Evolutionary conservation across 2,888 invertebrate genomes (phyloP).

Genomic region (Quadroppia sp.): DNA sequence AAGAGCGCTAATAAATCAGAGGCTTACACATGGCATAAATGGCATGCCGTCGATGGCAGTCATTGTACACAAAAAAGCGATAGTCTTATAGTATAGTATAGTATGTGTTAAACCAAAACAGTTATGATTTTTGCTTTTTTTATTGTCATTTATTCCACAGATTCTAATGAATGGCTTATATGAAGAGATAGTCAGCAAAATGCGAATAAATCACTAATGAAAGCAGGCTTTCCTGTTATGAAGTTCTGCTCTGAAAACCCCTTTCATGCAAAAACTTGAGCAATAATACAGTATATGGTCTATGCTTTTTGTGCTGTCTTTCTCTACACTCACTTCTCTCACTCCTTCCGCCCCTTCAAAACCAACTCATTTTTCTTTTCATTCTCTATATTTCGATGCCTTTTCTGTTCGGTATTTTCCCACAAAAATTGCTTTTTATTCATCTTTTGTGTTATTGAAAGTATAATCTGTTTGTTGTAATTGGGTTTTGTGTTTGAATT

Average conservation of each 20-base stretch:
- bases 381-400: neutral
- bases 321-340: conserved; percentile 16
- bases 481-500: conserved; percentile 17
- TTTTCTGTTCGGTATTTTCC: conserved; percentile 8
- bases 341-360: conserved; percentile 34
- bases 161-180: conserved; percentile 21
- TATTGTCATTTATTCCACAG: conserved; percentile 15
- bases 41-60: conserved; percentile 22
- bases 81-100: neutral
- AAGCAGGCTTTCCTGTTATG: conserved; percentile 32
- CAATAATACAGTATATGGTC: neutral
- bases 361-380: conserved; percentile 21
- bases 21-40: neutral
- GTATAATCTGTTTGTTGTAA: conserved; percentile 25
- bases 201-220: conserved; percentile 29
- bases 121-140: conserved; percentile 23
- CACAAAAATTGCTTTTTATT: conserved; percentile 16
- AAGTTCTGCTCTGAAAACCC: conserved; percentile 34
- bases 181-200: conserved; percentile 31
- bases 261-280: neutral
- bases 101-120: conserved; percentile 20
- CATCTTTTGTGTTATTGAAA: conserved; percentile 25
- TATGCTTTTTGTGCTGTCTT: too few species aligned
- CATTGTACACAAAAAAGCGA: neutral
- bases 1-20: conserved; percentile 34